Evolutionary conservation across 2,113 vertebrate species (phyloP).

Genomic region (Octodon degus): DNA sequence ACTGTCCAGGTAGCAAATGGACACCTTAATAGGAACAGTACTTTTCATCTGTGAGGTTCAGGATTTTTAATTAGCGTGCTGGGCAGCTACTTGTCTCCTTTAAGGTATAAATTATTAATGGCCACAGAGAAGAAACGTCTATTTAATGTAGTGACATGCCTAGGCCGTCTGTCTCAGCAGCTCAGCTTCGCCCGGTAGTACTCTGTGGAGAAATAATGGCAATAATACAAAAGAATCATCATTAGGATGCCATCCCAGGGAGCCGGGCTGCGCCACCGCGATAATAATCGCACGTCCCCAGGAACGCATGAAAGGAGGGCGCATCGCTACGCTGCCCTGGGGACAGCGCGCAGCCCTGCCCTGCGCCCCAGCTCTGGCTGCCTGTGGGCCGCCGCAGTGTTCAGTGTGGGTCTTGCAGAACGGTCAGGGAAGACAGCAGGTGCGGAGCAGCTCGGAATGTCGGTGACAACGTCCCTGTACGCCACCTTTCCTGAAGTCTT

Average conservation of each 20-base stretch:
- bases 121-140: slow-evolving; percentile 28
- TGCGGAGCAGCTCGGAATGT: neutral
- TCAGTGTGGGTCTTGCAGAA: neutral
- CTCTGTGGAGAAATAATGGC: slow-evolving; percentile 66
- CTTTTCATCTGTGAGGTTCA: slow-evolving; percentile 70
- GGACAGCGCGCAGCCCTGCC: neutral
- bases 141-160: slow-evolving; percentile 66
- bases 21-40: slow-evolving; percentile 69
- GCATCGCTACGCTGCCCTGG: neutral
- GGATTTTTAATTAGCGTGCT: slow-evolving; percentile 80
- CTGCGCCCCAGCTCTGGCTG: neutral
- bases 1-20: slow-evolving; percentile 72
- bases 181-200: slow-evolving; percentile 53
- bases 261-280: neutral
- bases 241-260: slow-evolving; percentile 4
- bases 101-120: slow-evolving; percentile 77
- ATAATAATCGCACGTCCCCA: neutral
- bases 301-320: neutral
- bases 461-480: neutral
- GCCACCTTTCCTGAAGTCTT: neutral
- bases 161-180: slow-evolving; percentile 68
- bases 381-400: neutral
- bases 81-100: slow-evolving; percentile 69
- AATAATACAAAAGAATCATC: slow-evolving; percentile 39
- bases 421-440: neutral